Base-by-base conservation (phyloP, 2,888 invertebrate genomes). In the Pristionchus fissidentatus region DNA sequence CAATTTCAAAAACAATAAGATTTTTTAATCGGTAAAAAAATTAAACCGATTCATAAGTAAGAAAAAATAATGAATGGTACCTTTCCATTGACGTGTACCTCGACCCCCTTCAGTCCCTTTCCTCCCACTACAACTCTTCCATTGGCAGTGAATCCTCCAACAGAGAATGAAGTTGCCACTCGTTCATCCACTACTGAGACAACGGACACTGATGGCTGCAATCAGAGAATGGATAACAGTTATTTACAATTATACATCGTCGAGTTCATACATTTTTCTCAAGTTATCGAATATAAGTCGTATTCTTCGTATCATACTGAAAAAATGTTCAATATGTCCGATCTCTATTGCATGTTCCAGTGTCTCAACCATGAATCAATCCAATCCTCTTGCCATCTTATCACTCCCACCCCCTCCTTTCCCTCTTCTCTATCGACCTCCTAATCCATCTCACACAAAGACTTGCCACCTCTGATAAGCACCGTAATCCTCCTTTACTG, bases 31-130 rank as follows among this genome's bases (percentile, higher is more conserved):
- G n/a, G n/a, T n/a, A n/a, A n/a, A n/a, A n/a, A n/a, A n/a, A n/a
- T n/a, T n/a, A n/a, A n/a, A n/a, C n/a, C n/a, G 19, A 15, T 52
- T 19, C 52, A 52, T 19, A n/a, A n/a, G n/a, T n/a, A n/a, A n/a
- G n/a, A n/a, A n/a, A n/a, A n/a, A n/a, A 38, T 38, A 35, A 32
- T 13, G n/a, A n/a, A n/a, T n/a, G n/a, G n/a, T 22, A 83, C 46
- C 80, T 87, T 82, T 29, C 86, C 87, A 73, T 89, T 86, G 19
- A 88, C 73, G 29, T 85, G 49, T 5, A 90, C 85, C 7, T 85
- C 84, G 1, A 87, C 87, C 19, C 78, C 85, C 1, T 81, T 26
- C 3, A 90, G 46, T 32, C 78, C 75, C 41, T 84, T 79, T 5
- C 46, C 52, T 57, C 82, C 75, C 19, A 79, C 55, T 22, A 75